Percentiles rank a stretch among this genome's conserved stretches.
phyloP scores from a whole-genome alignment of 2,888 invertebrate genomes.

The Chalcosyrphus nemorum region DNA sequence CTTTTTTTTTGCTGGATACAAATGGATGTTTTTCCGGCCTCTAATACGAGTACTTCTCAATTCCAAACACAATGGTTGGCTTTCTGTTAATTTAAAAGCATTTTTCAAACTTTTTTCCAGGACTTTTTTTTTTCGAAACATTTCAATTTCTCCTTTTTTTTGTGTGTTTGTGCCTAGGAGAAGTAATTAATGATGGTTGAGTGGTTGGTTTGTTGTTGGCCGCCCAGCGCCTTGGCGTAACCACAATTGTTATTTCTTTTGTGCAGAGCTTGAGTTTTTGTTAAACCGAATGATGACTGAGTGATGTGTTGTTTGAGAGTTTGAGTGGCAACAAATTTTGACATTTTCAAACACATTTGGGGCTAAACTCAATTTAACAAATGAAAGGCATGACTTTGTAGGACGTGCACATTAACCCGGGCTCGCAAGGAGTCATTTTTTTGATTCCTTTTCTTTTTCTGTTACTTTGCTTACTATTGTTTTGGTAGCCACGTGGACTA shows the following conservation, averaged over 20 bases:
- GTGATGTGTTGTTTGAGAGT: background rate
- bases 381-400: background rate
- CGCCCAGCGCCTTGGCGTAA: background rate
- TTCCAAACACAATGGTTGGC: conserved; percentile 18
- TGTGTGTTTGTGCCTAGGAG: background rate
- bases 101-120: background rate
- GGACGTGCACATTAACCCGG: background rate
- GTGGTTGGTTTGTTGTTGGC: background rate
- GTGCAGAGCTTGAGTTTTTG: background rate
- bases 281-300: background rate
- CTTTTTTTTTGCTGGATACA: conserved; percentile 14
- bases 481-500: background rate
- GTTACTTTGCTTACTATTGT: too few relatives aligned
- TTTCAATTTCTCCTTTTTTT: background rate
- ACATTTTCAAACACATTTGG: background rate
- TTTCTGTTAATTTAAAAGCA: conserved; percentile 31
- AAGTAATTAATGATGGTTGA: background rate
- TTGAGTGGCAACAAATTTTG: background rate
- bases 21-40: conserved; percentile 13
- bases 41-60: conserved; percentile 25
- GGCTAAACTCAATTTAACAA: background rate
- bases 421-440: background rate
- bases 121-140: background rate
- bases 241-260: background rate
- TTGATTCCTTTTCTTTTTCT: background rate